Base-by-base conservation (phyloP, 2,113 vertebrate genomes). In the Romanogobio albipinnatus region DNA sequence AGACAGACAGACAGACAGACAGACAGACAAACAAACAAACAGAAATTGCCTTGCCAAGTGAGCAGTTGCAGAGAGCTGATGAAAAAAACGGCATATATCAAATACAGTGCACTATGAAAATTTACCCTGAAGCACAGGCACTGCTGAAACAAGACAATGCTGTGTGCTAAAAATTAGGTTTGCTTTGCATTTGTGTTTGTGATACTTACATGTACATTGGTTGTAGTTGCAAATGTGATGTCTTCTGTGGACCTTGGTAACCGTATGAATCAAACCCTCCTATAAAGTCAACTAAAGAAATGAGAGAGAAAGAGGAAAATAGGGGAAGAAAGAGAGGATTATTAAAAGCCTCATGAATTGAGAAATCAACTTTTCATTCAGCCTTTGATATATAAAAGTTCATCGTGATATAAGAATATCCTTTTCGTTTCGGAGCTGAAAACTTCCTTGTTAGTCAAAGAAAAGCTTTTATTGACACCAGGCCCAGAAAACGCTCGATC, bases 221-320 rank as follows among this genome's bases (percentile, higher is more conserved):
- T 90, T 99, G 98, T 86, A 99, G 96, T 88, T 99, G 98, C 93
- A 99, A 96, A 93, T 99, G 98, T 86, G 98, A 99, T 77, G 98
- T 98, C 95, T 99, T 99, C 95, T 99, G 98, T 88, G 98, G 97
- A n/a, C 98, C 98, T 93, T 99, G 98, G 92, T 99, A 99, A 89
- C 98, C 98, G 0, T 99, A 99, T 33, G 98, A 99, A 91, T 99
- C 98, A 86, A 99, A 99, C 89, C 98, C 98, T 91, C 98, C 98
- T 97, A 99, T 99, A 95, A 99, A 99, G 93, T 99, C 98, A 95
- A 99, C 98, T 99, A 94, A 71, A 86, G 62, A 76, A 26, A 47
- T 19, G 10, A 77, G 4, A 53, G 3, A 81, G 8, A 56, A 14
- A 74, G 45, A 73, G 62, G 14, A 70, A 70, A 39, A 70, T 43